Conservation (phyloP, 2,888 invertebrate genomes). For the Scaptomyza parva region DNA sequence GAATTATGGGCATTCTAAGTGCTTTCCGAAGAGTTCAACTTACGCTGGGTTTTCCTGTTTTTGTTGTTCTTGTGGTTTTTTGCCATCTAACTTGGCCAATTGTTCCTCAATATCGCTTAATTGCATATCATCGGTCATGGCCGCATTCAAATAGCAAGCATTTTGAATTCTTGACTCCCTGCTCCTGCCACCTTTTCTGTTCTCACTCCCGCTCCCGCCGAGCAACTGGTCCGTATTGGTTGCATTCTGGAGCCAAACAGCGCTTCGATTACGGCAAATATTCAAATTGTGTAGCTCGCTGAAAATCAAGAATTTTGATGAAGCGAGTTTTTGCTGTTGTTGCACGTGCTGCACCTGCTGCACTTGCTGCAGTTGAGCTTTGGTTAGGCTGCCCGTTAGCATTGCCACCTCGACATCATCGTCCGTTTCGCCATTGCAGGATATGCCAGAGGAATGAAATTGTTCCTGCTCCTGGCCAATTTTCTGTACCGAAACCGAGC, state of each 20-base stretch:
- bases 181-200: not conserved
- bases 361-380: slow-evolving; percentile 56
- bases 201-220: slow-evolving; percentile 14
- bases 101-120: slow-evolving; percentile 85
- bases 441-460: slow-evolving; percentile 83
- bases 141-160: slow-evolving; percentile 55
- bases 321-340: not conserved
- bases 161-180: slow-evolving; percentile 2
- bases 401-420: slow-evolving; percentile 80
- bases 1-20: slow-evolving; percentile 22
- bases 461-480: slow-evolving; percentile 71
- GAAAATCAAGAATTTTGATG: slow-evolving; percentile 44
- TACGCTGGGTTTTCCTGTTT: slow-evolving; percentile 41
- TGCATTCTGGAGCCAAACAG: slow-evolving; percentile 80
- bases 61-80: slow-evolving; percentile 32
- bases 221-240: slow-evolving; percentile 50
- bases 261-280: slow-evolving; percentile 83
- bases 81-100: slow-evolving; percentile 79
- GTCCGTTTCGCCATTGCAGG: slow-evolving; percentile 83
- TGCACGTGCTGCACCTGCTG: slow-evolving; percentile 53
- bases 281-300: slow-evolving; percentile 81
- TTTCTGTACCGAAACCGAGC: slow-evolving; percentile 9
- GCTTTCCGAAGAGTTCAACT: slow-evolving; percentile 47
- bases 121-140: slow-evolving; percentile 81
- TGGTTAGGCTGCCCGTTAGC: slow-evolving; percentile 69